A percentile compares a stretch with the other conserved stretches of the same genome.
phyloP scores from a whole-genome alignment of 2,797 vertebrate genomes.

The Premnoplex brunnescens region DNA sequence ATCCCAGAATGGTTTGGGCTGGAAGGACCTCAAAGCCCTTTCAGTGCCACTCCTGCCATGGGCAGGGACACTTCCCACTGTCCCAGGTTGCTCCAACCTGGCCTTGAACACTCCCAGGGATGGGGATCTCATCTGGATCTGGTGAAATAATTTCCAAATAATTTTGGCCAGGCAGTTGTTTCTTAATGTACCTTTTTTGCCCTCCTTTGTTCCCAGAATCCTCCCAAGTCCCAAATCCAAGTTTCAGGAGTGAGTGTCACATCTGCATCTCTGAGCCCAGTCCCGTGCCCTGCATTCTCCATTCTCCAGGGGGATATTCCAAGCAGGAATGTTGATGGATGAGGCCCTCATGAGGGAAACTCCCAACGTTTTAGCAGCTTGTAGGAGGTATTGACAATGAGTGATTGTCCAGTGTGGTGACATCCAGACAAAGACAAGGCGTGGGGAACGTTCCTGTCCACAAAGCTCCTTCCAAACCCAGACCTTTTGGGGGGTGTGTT shows the following conservation, averaged over 20 bases:
- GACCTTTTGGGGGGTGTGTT: background rate
- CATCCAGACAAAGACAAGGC: background rate
- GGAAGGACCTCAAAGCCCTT: background rate
- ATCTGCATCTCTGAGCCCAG: background rate
- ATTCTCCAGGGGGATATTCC: accelerated
- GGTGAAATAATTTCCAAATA: background rate
- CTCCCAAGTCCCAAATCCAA: accelerated
- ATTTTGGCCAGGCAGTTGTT: background rate
- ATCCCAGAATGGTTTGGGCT: background rate
- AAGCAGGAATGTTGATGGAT: background rate
- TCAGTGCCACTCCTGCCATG: background rate
- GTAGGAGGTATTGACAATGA: background rate
- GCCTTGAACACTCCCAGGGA: accelerated
- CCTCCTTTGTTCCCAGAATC: background rate
- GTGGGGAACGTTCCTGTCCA: background rate
- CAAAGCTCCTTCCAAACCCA: background rate
- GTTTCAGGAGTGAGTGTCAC: accelerated
- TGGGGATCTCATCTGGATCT: background rate
- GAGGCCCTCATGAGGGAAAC: background rate
- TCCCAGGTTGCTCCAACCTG: background rate
- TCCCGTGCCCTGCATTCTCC: accelerated
- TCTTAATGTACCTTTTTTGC: background rate
- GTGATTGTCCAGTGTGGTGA: background rate
- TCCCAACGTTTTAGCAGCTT: background rate
- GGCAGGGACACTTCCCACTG: background rate